A percentile compares a stretch with the other conserved stretches of the same genome.
These are phyloP conservation scores for Paramisgurnus dabryanus DNA, from an alignment of 2,113 vertebrate species.

Conservation along the genomic window DNA sequence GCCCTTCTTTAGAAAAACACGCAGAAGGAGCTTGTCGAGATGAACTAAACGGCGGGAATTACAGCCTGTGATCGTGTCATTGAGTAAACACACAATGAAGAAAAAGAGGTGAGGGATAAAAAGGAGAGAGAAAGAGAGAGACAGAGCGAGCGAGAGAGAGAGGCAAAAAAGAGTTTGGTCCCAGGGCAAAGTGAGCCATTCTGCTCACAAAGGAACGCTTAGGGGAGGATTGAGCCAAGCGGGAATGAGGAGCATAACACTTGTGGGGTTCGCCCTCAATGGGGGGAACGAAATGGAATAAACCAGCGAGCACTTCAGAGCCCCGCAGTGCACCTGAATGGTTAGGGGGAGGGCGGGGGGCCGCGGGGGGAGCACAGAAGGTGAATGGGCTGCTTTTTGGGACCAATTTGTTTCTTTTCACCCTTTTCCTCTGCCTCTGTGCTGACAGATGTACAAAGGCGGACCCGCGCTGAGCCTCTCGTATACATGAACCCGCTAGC, in stretches of 20 bases:
- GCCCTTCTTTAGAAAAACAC: slow-evolving; percentile 64
- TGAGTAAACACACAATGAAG: slow-evolving; percentile 83
- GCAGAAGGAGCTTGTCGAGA: slow-evolving; percentile 69
- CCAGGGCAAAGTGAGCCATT: slow-evolving; percentile 85
- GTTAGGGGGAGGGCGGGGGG: slow-evolving; percentile 72
- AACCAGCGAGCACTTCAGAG: slow-evolving; percentile 99
- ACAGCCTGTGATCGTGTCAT: slow-evolving; percentile 74
- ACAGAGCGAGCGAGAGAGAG: slow-evolving; percentile 44
- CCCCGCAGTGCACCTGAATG: slow-evolving; percentile 98
- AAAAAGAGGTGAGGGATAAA: slow-evolving; percentile 72
- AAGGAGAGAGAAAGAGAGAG: slow-evolving; percentile 67
- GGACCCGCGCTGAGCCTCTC: slow-evolving; percentile 98
- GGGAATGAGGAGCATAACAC: slow-evolving; percentile 98
- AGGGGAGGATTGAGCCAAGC: slow-evolving; percentile 80
- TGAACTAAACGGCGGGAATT: slow-evolving; percentile 79
- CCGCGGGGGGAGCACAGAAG: slow-evolving; percentile 84
- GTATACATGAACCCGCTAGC: slow-evolving; percentile 94
- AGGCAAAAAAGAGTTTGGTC: slow-evolving; percentile 77
- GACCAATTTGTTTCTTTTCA: slow-evolving; percentile 99
- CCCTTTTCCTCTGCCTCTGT: slow-evolving; percentile 93
- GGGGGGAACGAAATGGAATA: slow-evolving; percentile 99
- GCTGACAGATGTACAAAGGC: slow-evolving; percentile 99
- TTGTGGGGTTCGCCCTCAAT: slow-evolving; percentile 95
- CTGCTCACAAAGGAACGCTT: slow-evolving; percentile 86
- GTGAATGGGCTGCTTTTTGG: slow-evolving; percentile 99